These are phyloP conservation scores for Poeciliopsis occidentalis DNA, from an alignment of 2,113 vertebrate genomes.

Conservation along the genomic window DNA sequence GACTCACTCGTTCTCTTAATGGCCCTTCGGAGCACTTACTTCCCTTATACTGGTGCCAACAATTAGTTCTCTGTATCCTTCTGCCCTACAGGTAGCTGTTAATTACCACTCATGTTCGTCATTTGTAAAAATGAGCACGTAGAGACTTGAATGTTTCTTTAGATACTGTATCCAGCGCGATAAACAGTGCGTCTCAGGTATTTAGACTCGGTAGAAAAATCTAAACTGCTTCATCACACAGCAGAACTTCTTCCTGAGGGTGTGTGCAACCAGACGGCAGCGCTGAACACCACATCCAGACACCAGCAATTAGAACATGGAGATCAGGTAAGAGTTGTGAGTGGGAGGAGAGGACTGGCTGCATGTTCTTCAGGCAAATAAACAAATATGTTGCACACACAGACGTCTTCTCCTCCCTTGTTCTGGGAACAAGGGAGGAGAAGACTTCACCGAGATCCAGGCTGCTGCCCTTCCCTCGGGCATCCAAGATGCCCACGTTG, in stretches of 20 bases:
- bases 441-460: constrained; percentile 44
- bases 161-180: constrained; percentile 37
- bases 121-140: constrained; percentile 32
- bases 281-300: constrained; percentile 9
- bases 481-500: constrained; percentile 53
- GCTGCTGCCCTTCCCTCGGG: constrained; percentile 50
- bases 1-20: constrained; percentile 4
- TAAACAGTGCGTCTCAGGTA: constrained; percentile 20
- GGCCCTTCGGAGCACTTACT: constrained; percentile 15
- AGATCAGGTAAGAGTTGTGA: constrained; percentile 39
- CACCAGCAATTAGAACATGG: constrained; percentile 22
- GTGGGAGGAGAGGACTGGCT: constrained; percentile 28
- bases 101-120: constrained; percentile 32
- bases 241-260: constrained; percentile 3
- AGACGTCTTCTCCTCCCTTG: constrained; percentile 16
- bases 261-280: neutral
- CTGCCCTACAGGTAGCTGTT: constrained; percentile 40
- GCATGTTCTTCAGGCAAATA: constrained; percentile 32
- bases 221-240: constrained; percentile 6
- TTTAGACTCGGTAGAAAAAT: constrained; percentile 14
- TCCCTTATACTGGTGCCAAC: constrained; percentile 23
- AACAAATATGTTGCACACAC: constrained; percentile 37
- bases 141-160: constrained; percentile 46
- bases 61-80: constrained; percentile 20
- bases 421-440: constrained; percentile 26